Base-by-base conservation (phyloP, 2,797 vertebrate genomes). In the Tenualosa thibaudeaui region DNA sequence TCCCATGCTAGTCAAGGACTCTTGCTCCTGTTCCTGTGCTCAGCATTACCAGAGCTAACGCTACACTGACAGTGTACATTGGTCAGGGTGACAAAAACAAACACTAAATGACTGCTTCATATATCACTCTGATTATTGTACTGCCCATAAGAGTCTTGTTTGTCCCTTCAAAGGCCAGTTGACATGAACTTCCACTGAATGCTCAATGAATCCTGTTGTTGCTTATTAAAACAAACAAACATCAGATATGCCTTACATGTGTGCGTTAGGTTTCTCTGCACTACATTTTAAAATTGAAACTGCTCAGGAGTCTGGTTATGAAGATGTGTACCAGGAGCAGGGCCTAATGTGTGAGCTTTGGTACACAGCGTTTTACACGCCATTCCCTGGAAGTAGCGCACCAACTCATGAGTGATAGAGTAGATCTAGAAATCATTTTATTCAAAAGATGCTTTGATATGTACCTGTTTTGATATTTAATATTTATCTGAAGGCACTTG, bases 381-480 rank as follows among this genome's bases (percentile, higher is more conserved):
- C 17, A 4, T 9, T 78, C 40, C 71, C 3, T 71, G 19, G 40
- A 40, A 5, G 40, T 78, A 7, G 71, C 7, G 40, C 40, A 22
- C 40, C 71, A 19, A 1, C 8, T 62, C 9, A 24, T 62, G 58
- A 62, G 58, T 78, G 15, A 46, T 46, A 15, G 37, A 78, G 71
- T 78, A 46, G 37, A 78, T n/a, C 46, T 43, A 43, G 15, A 56
- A 85, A 53, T 31, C n/a, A n/a, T 43, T 71, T 24, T 6, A 31
- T 68, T 53, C 22, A 82, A 78, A 46, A 78, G 17, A 78, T 78
- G 71, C 71, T 78, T 78, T 78, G 71, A 46, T 78, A 78, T 68
- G n/a, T 54, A 60, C 3, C 15, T 22, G 81, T 78, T 86, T 84
- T 60, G 49, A 83, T 81, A 53, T 68, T 75, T 62, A 75, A 60